Conservation (phyloP, 30 jellyfish, hydroid and myxozoan species). For the Aurelia sp. region DNA sequence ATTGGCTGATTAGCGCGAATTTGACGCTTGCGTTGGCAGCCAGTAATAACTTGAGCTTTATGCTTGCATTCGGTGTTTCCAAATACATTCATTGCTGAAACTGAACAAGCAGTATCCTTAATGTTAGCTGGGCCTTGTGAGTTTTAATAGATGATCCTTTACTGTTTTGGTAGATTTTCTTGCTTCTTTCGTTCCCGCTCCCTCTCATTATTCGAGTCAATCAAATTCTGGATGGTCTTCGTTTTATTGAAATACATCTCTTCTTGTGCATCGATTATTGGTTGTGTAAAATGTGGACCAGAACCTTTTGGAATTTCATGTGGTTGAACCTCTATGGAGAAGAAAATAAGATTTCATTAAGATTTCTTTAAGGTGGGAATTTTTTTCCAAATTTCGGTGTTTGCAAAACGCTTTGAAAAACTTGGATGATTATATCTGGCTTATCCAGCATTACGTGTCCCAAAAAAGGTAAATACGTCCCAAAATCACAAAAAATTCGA, state of each 20-base stretch:
- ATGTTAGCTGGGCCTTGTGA: no score
- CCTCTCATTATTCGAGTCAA: conserved; percentile 45
- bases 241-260: conserved; percentile 75
- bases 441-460: no score
- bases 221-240: conserved; percentile 50
- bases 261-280: conserved; percentile 67
- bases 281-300: conserved; percentile 75
- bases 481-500: no score
- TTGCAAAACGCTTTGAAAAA: not conserved
- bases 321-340: conserved; percentile 48
- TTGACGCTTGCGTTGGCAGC: no score
- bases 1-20: no score
- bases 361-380: not conserved
- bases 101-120: no score
- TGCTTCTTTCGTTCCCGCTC: conserved; percentile 51
- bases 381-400: not conserved
- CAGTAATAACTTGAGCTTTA: no score
- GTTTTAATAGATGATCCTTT: no score
- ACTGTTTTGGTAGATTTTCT: conserved; percentile 9
- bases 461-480: no score
- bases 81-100: no score
- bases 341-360: not conserved
- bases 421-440: not conserved
- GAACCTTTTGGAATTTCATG: conserved; percentile 72
- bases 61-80: no score